Evolutionary conservation across 2,113 vertebrate species (phyloP).

Genomic region (Burhinus bistriatus): DNA sequence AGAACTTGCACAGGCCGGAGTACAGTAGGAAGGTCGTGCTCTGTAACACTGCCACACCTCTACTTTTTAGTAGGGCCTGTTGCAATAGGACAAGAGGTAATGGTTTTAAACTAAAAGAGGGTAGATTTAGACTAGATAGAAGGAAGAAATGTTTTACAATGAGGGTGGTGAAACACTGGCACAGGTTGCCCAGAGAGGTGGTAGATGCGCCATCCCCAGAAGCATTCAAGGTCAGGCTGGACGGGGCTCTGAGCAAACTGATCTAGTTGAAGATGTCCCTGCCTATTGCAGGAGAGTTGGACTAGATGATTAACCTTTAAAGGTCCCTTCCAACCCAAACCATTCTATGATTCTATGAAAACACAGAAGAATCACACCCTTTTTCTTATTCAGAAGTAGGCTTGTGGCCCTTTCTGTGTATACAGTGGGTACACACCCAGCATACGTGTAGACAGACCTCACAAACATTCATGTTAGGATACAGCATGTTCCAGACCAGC

Average conservation of each 20-base stretch:
- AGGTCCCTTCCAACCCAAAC: not conserved
- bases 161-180: not conserved
- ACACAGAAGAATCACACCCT: not conserved
- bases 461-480: not conserved
- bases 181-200: not conserved
- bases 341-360: not conserved
- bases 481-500: not conserved
- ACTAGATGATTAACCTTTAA: not conserved
- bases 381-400: not conserved
- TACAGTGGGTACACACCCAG: not conserved
- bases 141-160: not conserved
- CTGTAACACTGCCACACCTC: not conserved
- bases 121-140: not conserved
- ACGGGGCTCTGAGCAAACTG: not conserved
- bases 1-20: not conserved
- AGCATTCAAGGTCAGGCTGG: not conserved
- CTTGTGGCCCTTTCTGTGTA: not conserved
- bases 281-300: not conserved
- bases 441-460: rapidly evolving
- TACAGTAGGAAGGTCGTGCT: not conserved
- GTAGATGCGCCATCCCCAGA: not conserved
- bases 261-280: not conserved
- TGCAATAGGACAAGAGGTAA: not conserved
- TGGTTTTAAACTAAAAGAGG: not conserved
- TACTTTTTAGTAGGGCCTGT: not conserved